These are phyloP conservation scores for Brachylomia viminalis DNA, from an alignment of 2,888 invertebrate species.

Conservation along the genomic window DNA sequence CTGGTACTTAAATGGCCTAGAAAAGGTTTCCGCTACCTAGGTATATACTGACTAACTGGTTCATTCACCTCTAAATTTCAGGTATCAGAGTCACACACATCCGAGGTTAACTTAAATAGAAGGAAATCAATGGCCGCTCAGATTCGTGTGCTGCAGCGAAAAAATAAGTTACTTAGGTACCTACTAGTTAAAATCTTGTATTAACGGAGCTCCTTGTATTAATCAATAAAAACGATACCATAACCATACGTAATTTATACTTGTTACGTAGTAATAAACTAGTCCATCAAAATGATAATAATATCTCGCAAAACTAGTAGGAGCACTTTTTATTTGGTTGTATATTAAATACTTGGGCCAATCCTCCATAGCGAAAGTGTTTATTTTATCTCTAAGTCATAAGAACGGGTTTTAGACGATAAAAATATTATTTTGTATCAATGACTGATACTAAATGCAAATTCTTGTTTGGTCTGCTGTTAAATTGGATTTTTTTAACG, in stretches of 20 bases:
- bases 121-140: background rate
- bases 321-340: conserved; percentile 43
- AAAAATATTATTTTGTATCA: background rate
- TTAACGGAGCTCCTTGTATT: background rate
- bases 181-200: background rate
- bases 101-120: background rate
- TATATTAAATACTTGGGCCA: conserved; percentile 5
- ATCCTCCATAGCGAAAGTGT: conserved; percentile 44
- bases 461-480: background rate
- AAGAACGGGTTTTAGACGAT: conserved; percentile 14
- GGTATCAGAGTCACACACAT: background rate
- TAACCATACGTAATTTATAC: conserved; percentile 5
- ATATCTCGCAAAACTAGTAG: conserved; percentile 24
- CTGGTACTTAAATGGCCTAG: too few relatives aligned
- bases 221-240: background rate
- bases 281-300: background rate
- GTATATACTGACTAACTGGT: background rate
- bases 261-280: background rate
- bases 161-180: too few relatives aligned
- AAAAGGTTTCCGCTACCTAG: conserved; percentile 1
- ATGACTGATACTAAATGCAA: background rate
- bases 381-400: conserved; percentile 3
- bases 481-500: background rate
- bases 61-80: conserved; percentile 4
- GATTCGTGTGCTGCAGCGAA: background rate